A percentile compares a stretch with the other conserved stretches of the same genome.
These are phyloP conservation scores for Scyliorhinus canicula DNA, from an alignment of 2,797 vertebrate genomes.

Conservation along the genomic window DNA sequence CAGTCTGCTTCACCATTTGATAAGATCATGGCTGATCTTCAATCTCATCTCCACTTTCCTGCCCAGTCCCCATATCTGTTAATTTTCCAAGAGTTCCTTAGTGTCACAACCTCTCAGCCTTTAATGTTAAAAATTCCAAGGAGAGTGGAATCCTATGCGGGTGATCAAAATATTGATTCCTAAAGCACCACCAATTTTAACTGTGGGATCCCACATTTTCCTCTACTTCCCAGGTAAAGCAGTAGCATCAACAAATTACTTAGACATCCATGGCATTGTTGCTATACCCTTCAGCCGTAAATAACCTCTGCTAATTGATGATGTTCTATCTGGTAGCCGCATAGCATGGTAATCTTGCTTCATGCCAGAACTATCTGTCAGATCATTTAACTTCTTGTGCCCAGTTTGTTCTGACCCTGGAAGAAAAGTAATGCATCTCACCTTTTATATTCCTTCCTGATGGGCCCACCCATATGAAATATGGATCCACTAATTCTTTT, in stretches of 20 bases:
- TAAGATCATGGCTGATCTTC: too few species aligned
- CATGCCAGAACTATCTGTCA: background rate
- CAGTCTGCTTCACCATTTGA: too few species aligned
- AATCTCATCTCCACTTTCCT: too few species aligned
- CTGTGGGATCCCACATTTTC: background rate
- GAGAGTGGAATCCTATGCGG: background rate
- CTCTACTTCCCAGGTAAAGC: background rate
- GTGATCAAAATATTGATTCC: background rate
- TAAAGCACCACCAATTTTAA: background rate
- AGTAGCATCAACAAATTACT: background rate
- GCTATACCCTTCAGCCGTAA: background rate
- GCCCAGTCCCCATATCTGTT: too few species aligned
- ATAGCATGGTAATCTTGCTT: background rate
- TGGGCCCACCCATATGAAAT: conserved; percentile 59
- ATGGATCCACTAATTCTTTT: conserved; percentile 57
- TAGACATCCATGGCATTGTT: background rate
- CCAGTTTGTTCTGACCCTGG: background rate
- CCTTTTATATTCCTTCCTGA: conserved; percentile 54
- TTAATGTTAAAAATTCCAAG: background rate
- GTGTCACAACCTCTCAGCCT: background rate
- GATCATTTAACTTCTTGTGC: background rate
- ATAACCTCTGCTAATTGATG: background rate
- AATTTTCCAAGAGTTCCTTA: too few species aligned
- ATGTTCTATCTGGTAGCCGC: background rate
- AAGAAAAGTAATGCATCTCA: conserved; percentile 44